These are phyloP conservation scores for Tragulus kanchil DNA, from an alignment of 2,113 vertebrate genomes.

Conservation along the genomic window DNA sequence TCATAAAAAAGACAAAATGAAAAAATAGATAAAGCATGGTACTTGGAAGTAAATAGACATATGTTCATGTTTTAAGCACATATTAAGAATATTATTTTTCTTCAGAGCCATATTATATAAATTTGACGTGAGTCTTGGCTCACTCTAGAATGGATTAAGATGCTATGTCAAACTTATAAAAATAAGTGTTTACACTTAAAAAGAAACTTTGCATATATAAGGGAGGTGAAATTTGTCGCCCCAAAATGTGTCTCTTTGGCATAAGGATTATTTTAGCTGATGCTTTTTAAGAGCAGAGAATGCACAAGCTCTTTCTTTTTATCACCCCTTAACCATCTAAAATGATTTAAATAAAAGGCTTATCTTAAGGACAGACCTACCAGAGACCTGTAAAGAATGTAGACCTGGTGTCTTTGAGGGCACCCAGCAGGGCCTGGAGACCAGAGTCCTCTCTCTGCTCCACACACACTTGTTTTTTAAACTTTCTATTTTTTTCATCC, in stretches of 20 bases:
- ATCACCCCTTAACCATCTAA: neutral
- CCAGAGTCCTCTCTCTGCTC: neutral
- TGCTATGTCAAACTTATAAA: neutral
- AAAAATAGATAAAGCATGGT: neutral
- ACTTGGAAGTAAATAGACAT: neutral
- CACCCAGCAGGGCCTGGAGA: neutral
- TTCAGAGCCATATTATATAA: neutral
- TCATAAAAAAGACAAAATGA: neutral
- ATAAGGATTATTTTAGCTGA: neutral
- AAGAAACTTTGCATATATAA: neutral
- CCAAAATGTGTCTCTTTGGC: neutral
- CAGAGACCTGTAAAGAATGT: neutral
- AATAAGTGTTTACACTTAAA: conserved; percentile 1
- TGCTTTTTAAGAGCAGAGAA: neutral
- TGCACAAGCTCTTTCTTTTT: neutral
- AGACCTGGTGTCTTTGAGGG: neutral
- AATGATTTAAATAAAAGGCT: neutral
- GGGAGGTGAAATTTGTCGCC: neutral
- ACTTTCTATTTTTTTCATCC: neutral
- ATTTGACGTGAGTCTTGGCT: neutral
- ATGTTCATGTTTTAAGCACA: neutral
- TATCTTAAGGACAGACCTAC: neutral
- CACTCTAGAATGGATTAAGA: neutral
- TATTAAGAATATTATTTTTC: neutral
- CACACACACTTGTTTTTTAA: neutral